Conservation (phyloP, 2,797 vertebrate genomes). For the Sebastes nivosus region DNA sequence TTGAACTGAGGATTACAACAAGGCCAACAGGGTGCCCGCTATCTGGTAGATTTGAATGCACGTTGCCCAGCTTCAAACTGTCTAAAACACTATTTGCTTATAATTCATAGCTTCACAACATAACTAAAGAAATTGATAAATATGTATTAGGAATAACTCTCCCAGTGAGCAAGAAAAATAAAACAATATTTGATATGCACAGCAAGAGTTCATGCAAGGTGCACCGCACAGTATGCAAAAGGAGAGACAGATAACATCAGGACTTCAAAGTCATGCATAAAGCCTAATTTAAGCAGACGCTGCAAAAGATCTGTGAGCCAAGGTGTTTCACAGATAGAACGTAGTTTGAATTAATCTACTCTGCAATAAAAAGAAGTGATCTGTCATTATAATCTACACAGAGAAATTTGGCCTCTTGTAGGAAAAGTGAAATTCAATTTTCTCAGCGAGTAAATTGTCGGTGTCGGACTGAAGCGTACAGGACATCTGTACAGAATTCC, state of each 20-base stretch:
- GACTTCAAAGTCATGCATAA: conserved; percentile 54
- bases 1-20: neutral
- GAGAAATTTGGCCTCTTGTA: conserved; percentile 40
- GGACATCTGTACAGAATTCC: neutral
- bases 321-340: conserved; percentile 40
- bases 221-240: conserved; percentile 36
- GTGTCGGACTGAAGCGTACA: conserved; percentile 14
- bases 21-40: neutral
- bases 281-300: conserved; percentile 52
- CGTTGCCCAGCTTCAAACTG: neutral
- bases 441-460: conserved; percentile 41
- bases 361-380: conserved; percentile 50
- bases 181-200: conserved; percentile 19
- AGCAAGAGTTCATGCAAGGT: conserved; percentile 36
- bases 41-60: neutral
- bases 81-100: neutral
- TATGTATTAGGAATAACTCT: conserved; percentile 3
- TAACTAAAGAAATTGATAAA: neutral
- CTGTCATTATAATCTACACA: conserved; percentile 52
- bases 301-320: conserved; percentile 48
- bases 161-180: neutral
- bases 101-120: neutral
- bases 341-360: conserved; percentile 51
- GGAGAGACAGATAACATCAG: conserved; percentile 38
- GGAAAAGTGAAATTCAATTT: conserved; percentile 48